phyloP scores from a whole-genome alignment of 2,888 invertebrate genomes.

The Cantharis flavilabris region DNA sequence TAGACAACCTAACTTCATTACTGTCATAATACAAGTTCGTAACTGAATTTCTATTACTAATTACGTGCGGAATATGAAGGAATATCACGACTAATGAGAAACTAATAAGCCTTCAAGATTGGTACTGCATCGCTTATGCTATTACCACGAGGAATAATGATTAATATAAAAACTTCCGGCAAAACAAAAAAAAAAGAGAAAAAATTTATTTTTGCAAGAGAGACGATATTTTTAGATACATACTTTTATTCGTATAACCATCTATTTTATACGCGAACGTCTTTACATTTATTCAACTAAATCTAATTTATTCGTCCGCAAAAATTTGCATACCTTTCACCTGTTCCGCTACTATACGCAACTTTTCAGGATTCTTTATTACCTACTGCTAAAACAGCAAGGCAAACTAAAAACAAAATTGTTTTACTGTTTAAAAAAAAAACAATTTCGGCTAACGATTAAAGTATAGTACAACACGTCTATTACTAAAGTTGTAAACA shows the following conservation, averaged over 20 bases:
- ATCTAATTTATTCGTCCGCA: conserved; percentile 4
- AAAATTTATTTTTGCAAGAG: neutral
- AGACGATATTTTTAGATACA: neutral
- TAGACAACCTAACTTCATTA: conserved; percentile 22
- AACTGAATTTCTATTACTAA: conserved; percentile 21
- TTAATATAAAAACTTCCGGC: neutral
- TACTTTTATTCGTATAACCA: neutral
- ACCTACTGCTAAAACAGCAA: neutral
- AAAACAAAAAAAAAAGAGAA: neutral
- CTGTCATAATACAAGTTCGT: conserved; percentile 22
- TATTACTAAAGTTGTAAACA: neutral
- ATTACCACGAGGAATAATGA: neutral
- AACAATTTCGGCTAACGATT: neutral
- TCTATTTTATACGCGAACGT: conserved; percentile 1
- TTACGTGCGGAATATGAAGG: conserved; percentile 3
- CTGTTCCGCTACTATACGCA: neutral
- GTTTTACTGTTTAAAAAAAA: neutral
- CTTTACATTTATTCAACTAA: conserved; percentile 5
- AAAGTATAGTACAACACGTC: neutral
- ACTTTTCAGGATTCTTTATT: conserved; percentile 1
- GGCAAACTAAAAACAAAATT: neutral
- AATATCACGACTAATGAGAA: neutral
- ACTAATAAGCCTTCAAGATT: neutral
- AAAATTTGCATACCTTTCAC: conserved; percentile 2
- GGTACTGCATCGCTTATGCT: neutral